Percentiles rank a stretch among this genome's conserved stretches.
These are phyloP conservation scores for Antennarius maculatus DNA, from an alignment of 2,797 vertebrate species.

Conservation along the genomic window DNA sequence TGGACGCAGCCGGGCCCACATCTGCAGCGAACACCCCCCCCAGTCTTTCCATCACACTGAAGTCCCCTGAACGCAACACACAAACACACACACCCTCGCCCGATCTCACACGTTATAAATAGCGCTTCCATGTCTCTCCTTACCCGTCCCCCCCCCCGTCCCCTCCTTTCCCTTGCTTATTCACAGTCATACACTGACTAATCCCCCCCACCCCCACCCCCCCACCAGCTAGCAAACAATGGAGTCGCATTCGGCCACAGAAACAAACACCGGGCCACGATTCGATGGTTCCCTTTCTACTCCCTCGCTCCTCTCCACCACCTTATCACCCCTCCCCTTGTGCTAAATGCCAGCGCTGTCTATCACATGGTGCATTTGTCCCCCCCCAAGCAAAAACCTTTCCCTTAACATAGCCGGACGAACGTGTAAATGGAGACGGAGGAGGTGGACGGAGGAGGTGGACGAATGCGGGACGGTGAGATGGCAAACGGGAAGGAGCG, in stretches of 20 bases:
- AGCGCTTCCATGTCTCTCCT: conserved; percentile 73
- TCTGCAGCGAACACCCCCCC: conserved; percentile 32
- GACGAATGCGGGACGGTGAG: conserved; percentile 52
- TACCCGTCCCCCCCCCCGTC: conserved; percentile 49
- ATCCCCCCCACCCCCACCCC: conserved; percentile 28
- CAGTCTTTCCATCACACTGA: conserved; percentile 42
- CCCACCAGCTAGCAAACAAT: conserved; percentile 54
- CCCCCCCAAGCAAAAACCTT: conserved; percentile 59
- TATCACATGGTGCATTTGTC: conserved; percentile 63
- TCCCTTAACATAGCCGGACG: conserved; percentile 60
- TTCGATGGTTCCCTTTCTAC: conserved; percentile 55
- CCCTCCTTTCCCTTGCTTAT: conserved; percentile 59
- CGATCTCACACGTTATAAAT: conserved; percentile 79
- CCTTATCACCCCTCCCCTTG: conserved; percentile 72
- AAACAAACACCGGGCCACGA: conserved; percentile 57
- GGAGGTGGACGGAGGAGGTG: conserved; percentile 51
- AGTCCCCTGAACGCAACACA: conserved; percentile 50
- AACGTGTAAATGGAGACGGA: conserved; percentile 51
- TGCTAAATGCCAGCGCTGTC: conserved; percentile 84
- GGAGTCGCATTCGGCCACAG: conserved; percentile 56
- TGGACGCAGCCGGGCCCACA: not conserved
- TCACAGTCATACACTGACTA: conserved; percentile 66
- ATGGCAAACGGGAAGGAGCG: conserved; percentile 24
- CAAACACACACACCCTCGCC: conserved; percentile 46
- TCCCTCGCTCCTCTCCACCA: conserved; percentile 58